Conservation (phyloP, 2,113 vertebrate genomes). For the Leptobrachium ailaonicum region DNA sequence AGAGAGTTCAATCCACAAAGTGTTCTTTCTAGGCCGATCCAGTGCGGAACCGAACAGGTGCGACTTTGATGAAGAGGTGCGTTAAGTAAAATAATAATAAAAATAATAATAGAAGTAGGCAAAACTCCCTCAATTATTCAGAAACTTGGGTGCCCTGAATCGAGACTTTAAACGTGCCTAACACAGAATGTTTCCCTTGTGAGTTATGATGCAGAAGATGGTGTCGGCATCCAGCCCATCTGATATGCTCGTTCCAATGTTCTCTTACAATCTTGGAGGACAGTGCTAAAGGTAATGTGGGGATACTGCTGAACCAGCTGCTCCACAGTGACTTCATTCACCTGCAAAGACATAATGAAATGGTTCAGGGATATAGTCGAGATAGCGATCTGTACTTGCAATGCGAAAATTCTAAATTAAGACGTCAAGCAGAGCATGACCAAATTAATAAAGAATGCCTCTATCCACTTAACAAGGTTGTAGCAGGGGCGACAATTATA, state of each 20-base stretch:
- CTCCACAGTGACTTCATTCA: constrained; percentile 94
- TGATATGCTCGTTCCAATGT: constrained; percentile 97
- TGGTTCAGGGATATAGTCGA: no score
- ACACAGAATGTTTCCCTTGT: constrained; percentile 26
- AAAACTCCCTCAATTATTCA: constrained; percentile 42
- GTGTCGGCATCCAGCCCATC: constrained; percentile 97
- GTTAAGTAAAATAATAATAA: constrained; percentile 47
- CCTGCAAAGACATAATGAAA: constrained; percentile 68
- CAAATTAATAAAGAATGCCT: no score
- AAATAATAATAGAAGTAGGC: background rate
- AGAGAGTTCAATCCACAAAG: background rate
- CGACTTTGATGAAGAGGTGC: constrained; percentile 28
- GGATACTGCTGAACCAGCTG: constrained; percentile 94
- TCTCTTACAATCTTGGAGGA: constrained; percentile 98
- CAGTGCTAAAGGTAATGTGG: constrained; percentile 96
- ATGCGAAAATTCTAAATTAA: no score
- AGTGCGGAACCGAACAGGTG: constrained; percentile 8
- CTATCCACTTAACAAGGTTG: no score
- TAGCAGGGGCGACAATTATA: no score
- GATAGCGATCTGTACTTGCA: no score
- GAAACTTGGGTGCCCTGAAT: constrained; percentile 49
- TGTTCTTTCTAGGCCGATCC: constrained; percentile 1
- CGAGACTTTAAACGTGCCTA: constrained; percentile 54
- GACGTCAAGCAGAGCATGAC: no score
- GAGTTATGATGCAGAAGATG: constrained; percentile 83